phyloP scores from a whole-genome alignment of 2,113 vertebrate genomes.

The Rhodinocichla rosea region DNA sequence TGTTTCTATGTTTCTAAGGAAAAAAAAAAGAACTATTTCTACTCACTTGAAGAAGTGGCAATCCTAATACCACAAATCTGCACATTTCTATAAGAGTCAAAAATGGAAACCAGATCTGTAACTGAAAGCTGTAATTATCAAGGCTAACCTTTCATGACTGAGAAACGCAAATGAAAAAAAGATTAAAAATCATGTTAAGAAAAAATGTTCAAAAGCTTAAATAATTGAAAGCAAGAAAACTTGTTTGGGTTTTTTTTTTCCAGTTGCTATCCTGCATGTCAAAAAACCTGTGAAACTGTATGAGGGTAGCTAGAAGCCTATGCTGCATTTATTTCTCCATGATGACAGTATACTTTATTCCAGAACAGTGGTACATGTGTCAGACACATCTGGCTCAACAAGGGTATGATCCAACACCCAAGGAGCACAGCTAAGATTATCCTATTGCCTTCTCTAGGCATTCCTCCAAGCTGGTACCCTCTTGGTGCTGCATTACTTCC shows the following conservation, averaged over 20 bases:
- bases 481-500: not conserved
- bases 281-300: not conserved
- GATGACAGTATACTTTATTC: not conserved
- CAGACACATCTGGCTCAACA: not conserved
- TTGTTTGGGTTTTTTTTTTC: not conserved
- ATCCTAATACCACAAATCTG: not conserved
- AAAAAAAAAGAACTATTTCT: not conserved
- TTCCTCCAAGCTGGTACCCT: not conserved
- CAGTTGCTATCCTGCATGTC: not conserved
- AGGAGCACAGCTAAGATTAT: not conserved
- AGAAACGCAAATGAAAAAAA: not conserved
- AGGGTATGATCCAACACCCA: not conserved
- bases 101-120: not conserved
- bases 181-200: not conserved
- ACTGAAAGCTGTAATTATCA: not conserved
- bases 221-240: not conserved
- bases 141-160: not conserved
- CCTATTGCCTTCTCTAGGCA: not conserved
- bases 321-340: not conserved
- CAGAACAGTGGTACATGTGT: not conserved
- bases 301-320: not conserved
- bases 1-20: not conserved
- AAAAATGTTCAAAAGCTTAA: not conserved
- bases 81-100: not conserved
- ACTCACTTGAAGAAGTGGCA: not conserved